Evolutionary conservation across 2,113 vertebrate species (phyloP).

Genomic region (Nothocercus nigrocapillus): DNA sequence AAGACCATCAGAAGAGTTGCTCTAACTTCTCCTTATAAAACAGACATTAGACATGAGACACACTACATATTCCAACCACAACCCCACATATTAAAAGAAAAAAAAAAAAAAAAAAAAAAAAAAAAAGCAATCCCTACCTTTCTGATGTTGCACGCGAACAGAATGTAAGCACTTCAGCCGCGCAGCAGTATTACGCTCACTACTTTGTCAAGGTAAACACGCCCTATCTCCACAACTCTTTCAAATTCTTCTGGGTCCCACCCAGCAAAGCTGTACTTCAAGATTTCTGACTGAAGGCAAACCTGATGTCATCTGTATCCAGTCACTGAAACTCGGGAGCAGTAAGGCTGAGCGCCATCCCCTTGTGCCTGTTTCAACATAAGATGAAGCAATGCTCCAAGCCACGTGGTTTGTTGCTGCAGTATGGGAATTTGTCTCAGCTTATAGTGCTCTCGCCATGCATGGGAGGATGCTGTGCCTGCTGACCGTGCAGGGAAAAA

Average conservation of each 20-base stretch:
- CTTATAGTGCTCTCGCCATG: not conserved
- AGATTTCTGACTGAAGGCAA: slow-evolving; percentile 78
- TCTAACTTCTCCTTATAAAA: not conserved
- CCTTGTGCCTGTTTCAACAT: slow-evolving; percentile 52
- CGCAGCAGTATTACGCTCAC: not conserved
- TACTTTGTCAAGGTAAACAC: slow-evolving; percentile 60
- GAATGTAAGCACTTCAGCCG: not conserved
- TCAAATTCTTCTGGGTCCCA: slow-evolving; percentile 82
- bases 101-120: not conserved
- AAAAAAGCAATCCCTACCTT: slow-evolving; percentile 69
- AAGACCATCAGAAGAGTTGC: not conserved
- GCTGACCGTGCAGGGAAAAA: not conserved
- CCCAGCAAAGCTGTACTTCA: slow-evolving; percentile 84
- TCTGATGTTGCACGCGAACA: slow-evolving; percentile 13
- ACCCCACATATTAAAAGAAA: not conserved
- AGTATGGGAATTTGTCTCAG: not conserved
- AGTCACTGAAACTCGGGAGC: slow-evolving; percentile 46
- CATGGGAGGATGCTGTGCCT: not conserved
- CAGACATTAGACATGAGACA: not conserved
- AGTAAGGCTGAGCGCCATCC: not conserved
- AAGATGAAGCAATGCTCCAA: slow-evolving; percentile 18
- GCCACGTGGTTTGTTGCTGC: not conserved
- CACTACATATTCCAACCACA: not conserved
- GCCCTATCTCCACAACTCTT: slow-evolving; percentile 64
- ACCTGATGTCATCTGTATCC: slow-evolving; percentile 57